phyloP scores from a whole-genome alignment of 2,888 invertebrate species.

The Calliphora vomitoria region DNA sequence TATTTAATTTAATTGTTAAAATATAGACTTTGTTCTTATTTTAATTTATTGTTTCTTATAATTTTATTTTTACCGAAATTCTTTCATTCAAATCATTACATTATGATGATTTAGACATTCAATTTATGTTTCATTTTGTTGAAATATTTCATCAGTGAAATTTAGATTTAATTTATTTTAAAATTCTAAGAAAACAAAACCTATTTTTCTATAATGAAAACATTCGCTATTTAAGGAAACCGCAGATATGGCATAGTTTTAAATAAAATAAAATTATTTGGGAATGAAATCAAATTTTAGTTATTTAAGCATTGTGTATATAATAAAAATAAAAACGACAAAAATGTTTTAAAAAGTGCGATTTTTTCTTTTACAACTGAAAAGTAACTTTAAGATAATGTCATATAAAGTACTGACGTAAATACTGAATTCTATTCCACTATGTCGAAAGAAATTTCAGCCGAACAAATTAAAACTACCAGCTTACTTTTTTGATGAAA shows the following conservation, averaged over 20 bases:
- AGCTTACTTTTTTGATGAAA: no score
- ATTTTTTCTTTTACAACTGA: conserved; percentile 17
- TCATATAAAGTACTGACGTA: no score
- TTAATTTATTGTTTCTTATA: conserved; percentile 19
- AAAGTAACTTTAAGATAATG: no score
- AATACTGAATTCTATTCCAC: no score
- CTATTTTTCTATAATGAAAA: neutral
- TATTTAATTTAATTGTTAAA: conserved; percentile 47
- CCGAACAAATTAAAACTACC: no score
- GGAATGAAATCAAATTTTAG: conserved; percentile 68
- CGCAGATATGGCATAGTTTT: conserved; percentile 44
- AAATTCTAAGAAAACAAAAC: neutral
- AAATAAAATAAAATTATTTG: conserved; percentile 61
- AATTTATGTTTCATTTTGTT: conserved; percentile 35
- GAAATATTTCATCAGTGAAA: conserved; percentile 8
- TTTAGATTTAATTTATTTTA: conserved; percentile 1
- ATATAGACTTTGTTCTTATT: conserved; percentile 38
- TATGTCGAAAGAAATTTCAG: no score
- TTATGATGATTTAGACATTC: no score
- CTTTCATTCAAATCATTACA: neutral
- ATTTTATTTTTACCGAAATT: conserved; percentile 21
- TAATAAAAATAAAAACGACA: conserved; percentile 37
- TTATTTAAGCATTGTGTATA: conserved; percentile 67
- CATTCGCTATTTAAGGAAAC: conserved; percentile 26
- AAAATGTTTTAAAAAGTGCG: neutral